These are phyloP conservation scores for Merodon equestris DNA, from an alignment of 2,888 invertebrate species.

Conservation along the genomic window DNA sequence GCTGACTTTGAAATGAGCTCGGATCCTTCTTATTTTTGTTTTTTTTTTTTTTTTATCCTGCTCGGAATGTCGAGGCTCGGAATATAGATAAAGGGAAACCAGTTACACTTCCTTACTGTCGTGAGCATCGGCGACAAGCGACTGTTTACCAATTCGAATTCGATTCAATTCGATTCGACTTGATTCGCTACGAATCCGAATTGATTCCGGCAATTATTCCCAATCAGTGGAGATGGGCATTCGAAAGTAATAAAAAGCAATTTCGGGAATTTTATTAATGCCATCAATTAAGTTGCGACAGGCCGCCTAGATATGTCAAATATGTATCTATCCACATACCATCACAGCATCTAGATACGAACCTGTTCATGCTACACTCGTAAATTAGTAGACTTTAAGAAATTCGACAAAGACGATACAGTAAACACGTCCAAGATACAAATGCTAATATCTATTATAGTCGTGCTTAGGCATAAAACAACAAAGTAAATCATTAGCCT, in stretches of 20 bases:
- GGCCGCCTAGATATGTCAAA: constrained; percentile 4
- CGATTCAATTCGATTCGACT: neutral
- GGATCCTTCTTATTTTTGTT: neutral
- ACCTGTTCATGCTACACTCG: constrained; percentile 5
- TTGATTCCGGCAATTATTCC: constrained; percentile 45
- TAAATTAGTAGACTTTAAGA: constrained; percentile 8
- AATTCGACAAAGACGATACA: neutral
- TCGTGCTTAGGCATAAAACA: too few relatives aligned
- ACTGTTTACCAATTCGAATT: constrained; percentile 22
- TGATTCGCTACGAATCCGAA: too few relatives aligned
- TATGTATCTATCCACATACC: constrained; percentile 9
- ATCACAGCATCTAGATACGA: too few relatives aligned
- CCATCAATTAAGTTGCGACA: constrained; percentile 44
- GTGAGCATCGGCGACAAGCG: too few relatives aligned
- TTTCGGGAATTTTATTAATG: constrained; percentile 40
- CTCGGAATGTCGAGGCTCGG: too few relatives aligned
- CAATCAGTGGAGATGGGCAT: constrained; percentile 36
- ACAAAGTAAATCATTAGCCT: too few relatives aligned
- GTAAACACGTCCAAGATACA: too few relatives aligned
- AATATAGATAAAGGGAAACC: constrained; percentile 7
- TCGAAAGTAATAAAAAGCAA: constrained; percentile 49
- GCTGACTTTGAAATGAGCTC: constrained; percentile 41
- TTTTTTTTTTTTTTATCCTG: neutral
- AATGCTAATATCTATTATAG: too few relatives aligned
- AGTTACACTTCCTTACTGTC: constrained; percentile 13